Evolutionary conservation across 2,797 vertebrate species (phyloP), one percentile per base, ranked within the genome.

Genomic region (Bryconaethiops microstoma): DNA sequence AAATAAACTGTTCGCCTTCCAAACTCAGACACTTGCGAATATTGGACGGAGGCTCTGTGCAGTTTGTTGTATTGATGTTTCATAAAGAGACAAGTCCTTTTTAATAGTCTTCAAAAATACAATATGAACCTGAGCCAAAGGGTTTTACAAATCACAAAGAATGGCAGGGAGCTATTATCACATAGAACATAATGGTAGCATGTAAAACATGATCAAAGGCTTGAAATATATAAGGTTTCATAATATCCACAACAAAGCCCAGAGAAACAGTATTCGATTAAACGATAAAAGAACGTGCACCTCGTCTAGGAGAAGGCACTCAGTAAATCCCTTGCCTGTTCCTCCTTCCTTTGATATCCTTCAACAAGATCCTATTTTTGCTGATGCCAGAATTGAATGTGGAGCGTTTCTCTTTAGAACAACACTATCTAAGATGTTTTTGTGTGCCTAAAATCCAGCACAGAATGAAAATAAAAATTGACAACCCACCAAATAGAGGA

Each of bases 341-440:
- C 40, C 12, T 12, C 7, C 40, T 68, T 21, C 65, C 65, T 68
- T 68, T 68, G 65, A 68, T 68, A 68, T 68, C 65, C 39, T 45
- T 50, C 12, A 78, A 40, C 19, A 63, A 67, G 50, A 54, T 59
- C 59, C 17, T 23, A 23, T 65, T 39, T 52, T 7, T 68, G 35
- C 50, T 59, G 71, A 74, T 68, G n/a, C 12, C 23, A 60, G 19
- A 17, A 21, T 59, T 74, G 29, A 16, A 68, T 21, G 19, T 65
- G 23, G 35, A 73, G 17, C 13, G 29, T 35, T 80, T 68, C 35
- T 52, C 25, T 75, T 75, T 39, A 55, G 54, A 80, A 57, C 17
- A 21, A 10, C 16, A 54, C 14, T n/a, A 52, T 35, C 45, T 54
- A 39, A 40, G 25, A 35, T 17, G 25, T 57, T 16, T 55, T n/a